Conservation (phyloP, 2,888 invertebrate genomes). For the Ypsolopha sequella region DNA sequence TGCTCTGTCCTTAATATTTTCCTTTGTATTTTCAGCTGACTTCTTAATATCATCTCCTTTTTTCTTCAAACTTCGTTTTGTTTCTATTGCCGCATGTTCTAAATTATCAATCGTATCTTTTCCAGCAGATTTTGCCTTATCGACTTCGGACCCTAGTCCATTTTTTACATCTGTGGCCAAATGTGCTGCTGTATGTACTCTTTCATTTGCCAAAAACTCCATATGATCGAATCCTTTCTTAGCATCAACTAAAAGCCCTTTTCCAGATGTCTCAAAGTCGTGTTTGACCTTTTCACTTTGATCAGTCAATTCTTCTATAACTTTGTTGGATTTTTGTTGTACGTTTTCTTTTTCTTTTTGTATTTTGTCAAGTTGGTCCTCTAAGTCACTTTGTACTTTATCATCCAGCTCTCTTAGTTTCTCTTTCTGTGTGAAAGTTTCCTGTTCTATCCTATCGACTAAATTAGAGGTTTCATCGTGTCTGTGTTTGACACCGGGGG, state of each 20-base stretch:
- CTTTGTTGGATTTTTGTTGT: constrained; percentile 34
- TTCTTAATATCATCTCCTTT: constrained; percentile 43
- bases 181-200: constrained; percentile 29
- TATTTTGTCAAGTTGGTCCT: constrained; percentile 38
- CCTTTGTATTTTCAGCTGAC: constrained; percentile 1
- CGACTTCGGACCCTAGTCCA: constrained; percentile 26
- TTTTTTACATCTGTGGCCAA: constrained; percentile 28
- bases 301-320: constrained; percentile 30
- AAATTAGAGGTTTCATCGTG: constrained; percentile 58
- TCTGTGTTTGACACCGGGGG: constrained; percentile 44
- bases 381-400: constrained; percentile 28
- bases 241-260: constrained; percentile 26
- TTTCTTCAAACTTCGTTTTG: constrained; percentile 39
- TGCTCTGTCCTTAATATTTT: constrained; percentile 18
- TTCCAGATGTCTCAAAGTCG: constrained; percentile 27
- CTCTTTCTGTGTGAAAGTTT: constrained; percentile 49
- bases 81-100: constrained; percentile 32
- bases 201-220: constrained; percentile 25
- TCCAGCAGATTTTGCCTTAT: constrained; percentile 27
- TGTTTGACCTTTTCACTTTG: constrained; percentile 29
- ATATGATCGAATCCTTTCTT: constrained; percentile 27
- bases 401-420: constrained; percentile 38
- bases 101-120: constrained; percentile 42
- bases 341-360: constrained; percentile 45
- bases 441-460: constrained; percentile 54